phyloP scores from a whole-genome alignment of 92 coral and sea anemone genomes.

The Virgularia gustaviana region DNA sequence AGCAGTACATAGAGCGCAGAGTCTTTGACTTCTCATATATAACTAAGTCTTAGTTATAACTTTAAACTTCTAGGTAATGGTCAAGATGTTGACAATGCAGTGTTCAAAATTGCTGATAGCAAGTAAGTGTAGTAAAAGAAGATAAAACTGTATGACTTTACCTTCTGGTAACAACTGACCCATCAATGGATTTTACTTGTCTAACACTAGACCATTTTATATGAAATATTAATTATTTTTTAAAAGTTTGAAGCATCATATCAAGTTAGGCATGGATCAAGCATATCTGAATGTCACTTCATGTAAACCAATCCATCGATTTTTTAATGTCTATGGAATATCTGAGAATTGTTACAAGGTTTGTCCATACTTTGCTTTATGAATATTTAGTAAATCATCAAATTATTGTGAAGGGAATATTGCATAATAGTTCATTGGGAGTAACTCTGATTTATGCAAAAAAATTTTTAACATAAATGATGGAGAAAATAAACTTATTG shows the following conservation, averaged over 20 bases:
- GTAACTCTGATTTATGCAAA: not conserved
- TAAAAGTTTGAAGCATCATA: slow-evolving; percentile 1
- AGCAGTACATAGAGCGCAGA: too few species aligned
- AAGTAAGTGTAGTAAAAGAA: not conserved
- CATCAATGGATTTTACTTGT: not conserved
- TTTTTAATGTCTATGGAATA: slow-evolving; percentile 58
- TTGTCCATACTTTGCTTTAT: not conserved
- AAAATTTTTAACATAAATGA: too few species aligned
- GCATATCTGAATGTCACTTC: slow-evolving; percentile 68
- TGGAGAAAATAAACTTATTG: too few species aligned
- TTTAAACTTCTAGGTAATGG: too few species aligned
- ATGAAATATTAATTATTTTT: not conserved
- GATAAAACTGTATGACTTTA: not conserved
- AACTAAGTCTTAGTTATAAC: too few species aligned
- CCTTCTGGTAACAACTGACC: not conserved
- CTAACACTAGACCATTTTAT: not conserved
- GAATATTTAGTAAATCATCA: not conserved
- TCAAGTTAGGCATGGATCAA: slow-evolving; percentile 63
- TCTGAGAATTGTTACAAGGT: slow-evolving; percentile 73
- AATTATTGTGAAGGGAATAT: not conserved
- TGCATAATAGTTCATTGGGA: not conserved
- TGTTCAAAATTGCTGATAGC: too few species aligned
- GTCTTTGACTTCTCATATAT: too few species aligned
- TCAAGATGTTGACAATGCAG: too few species aligned
- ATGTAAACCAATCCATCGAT: slow-evolving; percentile 1